Conservation (phyloP, 2,797 vertebrate species). For the Pseudomugil gertrudae region DNA sequence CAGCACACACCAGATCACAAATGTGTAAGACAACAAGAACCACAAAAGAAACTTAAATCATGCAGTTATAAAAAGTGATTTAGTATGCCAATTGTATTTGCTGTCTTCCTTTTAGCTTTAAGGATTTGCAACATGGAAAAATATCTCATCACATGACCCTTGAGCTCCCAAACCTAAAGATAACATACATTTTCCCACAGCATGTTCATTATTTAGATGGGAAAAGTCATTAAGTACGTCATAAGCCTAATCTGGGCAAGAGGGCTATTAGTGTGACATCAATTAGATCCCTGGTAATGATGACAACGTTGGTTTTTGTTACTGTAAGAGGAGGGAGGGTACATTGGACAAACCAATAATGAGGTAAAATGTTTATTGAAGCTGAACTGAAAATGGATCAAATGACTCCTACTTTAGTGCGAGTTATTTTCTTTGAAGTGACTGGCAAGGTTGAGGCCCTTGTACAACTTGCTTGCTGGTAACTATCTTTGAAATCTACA, state of each 20-base stretch:
- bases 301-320: conserved; percentile 56
- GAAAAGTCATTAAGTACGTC: conserved; percentile 47
- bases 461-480: conserved; percentile 43
- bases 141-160: background rate
- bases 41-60: background rate
- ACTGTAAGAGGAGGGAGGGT: background rate
- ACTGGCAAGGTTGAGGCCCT: conserved; percentile 11
- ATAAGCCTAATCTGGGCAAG: conserved; percentile 50
- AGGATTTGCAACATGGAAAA: background rate
- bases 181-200: conserved; percentile 29
- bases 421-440: conserved; percentile 26
- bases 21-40: background rate
- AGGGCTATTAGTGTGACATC: conserved; percentile 60
- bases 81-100: background rate
- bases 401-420: conserved; percentile 38
- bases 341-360: conserved; percentile 26
- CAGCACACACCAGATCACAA: background rate
- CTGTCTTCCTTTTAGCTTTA: background rate
- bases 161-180: background rate
- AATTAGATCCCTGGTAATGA: conserved; percentile 68
- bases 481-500: conserved; percentile 67
- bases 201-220: conserved; percentile 69
- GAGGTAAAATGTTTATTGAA: conserved; percentile 34
- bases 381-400: conserved; percentile 55
- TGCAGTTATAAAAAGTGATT: background rate